Percentiles rank a stretch among this genome's conserved stretches.
These are phyloP conservation scores for Dicyrtomina minuta DNA, from an alignment of 2,888 invertebrate genomes.

Conservation along the genomic window DNA sequence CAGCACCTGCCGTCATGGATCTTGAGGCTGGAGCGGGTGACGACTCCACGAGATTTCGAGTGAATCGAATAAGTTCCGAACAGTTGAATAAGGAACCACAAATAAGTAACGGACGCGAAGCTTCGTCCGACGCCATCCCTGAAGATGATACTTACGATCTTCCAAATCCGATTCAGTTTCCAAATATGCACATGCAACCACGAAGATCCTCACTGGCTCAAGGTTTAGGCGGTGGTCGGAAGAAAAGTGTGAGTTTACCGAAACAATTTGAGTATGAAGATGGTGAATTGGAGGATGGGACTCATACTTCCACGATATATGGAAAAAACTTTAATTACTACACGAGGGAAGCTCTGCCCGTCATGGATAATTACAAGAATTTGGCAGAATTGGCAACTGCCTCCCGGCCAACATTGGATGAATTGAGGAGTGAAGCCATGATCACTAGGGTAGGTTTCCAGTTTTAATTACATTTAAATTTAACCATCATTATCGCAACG, in stretches of 20 bases:
- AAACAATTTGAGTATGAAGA: slow-evolving; percentile 51
- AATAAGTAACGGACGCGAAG: not conserved
- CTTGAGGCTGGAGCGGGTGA: slow-evolving; percentile 32
- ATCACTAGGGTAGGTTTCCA: slow-evolving; percentile 48
- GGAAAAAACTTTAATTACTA: slow-evolving; percentile 53
- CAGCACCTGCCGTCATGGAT: not conserved
- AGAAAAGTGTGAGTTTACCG: slow-evolving; percentile 52
- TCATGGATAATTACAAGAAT: slow-evolving; percentile 53
- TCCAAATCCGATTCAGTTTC: slow-evolving; percentile 30
- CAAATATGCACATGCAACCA: slow-evolving; percentile 45
- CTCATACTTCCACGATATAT: slow-evolving; percentile 45
- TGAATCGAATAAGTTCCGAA: slow-evolving; percentile 49
- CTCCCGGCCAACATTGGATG: slow-evolving; percentile 52
- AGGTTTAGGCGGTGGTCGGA: slow-evolving; percentile 52
- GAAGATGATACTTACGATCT: slow-evolving; percentile 56
- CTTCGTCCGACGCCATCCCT: slow-evolving; percentile 35
- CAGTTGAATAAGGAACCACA: slow-evolving; percentile 34
- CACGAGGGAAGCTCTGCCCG: slow-evolving; percentile 52
- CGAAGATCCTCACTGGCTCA: slow-evolving; percentile 49
- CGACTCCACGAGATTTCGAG: slow-evolving; percentile 48
- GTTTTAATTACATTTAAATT: too few relatives aligned
- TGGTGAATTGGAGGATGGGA: slow-evolving; percentile 40
- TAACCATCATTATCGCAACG: too few relatives aligned
- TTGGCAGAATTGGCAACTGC: slow-evolving; percentile 37
- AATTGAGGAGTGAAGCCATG: slow-evolving; percentile 52